These are phyloP conservation scores for Epinephelus lanceolatus DNA, from an alignment of 2,113 vertebrate species.

Conservation along the genomic window DNA sequence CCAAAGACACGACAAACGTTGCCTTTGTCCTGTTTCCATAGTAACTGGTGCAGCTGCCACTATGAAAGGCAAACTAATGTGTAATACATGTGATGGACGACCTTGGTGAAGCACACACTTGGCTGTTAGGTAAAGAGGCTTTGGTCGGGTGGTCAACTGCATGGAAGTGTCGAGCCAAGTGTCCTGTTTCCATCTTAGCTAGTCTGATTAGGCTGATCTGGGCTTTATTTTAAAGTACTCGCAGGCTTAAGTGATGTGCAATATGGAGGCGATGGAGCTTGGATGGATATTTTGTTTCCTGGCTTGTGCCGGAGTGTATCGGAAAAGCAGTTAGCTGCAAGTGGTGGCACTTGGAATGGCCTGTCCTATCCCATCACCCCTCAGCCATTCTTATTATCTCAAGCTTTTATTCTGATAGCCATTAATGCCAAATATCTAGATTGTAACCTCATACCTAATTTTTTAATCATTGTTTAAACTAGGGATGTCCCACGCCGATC, in stretches of 20 bases:
- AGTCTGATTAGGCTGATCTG: slow-evolving; percentile 2
- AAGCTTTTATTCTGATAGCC: slow-evolving; percentile 43
- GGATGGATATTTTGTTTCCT: neutral
- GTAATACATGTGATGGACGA: slow-evolving; percentile 37
- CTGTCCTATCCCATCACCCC: slow-evolving; percentile 33
- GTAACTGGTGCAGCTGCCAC: slow-evolving; percentile 1
- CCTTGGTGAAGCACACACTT: slow-evolving; percentile 21
- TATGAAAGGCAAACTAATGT: neutral
- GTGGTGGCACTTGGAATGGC: slow-evolving; percentile 23
- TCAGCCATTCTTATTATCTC: slow-evolving; percentile 31
- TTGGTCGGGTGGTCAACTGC: neutral
- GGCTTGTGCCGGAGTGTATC: slow-evolving; percentile 3
- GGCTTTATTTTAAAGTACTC: slow-evolving; percentile 1
- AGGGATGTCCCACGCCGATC: neutral
- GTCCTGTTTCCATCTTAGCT: neutral
- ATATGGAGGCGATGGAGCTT: neutral
- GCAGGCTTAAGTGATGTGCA: too few species aligned
- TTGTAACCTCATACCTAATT: slow-evolving; percentile 10
- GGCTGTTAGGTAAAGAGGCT: slow-evolving; percentile 44
- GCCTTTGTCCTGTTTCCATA: slow-evolving; percentile 9
- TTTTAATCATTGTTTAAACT: neutral
- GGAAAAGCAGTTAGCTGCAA: neutral
- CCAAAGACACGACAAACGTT: neutral
- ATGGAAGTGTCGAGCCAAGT: neutral
- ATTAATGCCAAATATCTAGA: slow-evolving; percentile 56